Evolutionary conservation across 37 sponge, comb jelly and placozoan species (phyloP).

Genomic region (Hexactinellida sp.): DNA sequence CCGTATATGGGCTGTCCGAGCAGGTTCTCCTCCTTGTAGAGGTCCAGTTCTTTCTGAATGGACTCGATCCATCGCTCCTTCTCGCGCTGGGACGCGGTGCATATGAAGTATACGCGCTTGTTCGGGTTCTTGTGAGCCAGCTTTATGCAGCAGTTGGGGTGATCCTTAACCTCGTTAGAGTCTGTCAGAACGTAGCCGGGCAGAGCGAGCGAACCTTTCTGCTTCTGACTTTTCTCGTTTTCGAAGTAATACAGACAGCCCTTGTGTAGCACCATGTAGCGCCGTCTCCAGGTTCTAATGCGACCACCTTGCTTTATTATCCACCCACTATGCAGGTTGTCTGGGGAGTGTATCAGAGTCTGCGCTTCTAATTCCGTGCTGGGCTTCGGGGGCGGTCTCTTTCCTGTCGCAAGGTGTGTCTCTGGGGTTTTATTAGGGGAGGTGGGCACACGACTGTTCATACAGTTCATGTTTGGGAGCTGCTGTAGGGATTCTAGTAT

Average conservation of each 20-base stretch:
- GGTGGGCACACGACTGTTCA: background rate
- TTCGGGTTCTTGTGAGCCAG: background rate
- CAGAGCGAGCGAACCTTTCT: constrained; percentile 52
- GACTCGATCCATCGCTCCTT: background rate
- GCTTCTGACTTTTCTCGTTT: constrained; percentile 35
- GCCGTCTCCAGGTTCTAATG: constrained; percentile 32
- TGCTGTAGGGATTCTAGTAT: background rate
- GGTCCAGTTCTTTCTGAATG: background rate
- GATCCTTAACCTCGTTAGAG: background rate
- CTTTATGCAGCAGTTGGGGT: background rate
- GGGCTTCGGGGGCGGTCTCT: background rate
- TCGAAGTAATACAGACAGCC: constrained; percentile 70
- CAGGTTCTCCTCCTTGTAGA: background rate
- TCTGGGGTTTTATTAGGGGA: background rate
- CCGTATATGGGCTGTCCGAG: background rate
- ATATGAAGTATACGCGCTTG: background rate
- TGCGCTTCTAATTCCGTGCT: background rate
- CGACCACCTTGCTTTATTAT: constrained; percentile 8
- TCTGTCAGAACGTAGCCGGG: constrained; percentile 29
- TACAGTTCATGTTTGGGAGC: background rate
- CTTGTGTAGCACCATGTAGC: constrained; percentile 50
- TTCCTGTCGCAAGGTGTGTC: background rate
- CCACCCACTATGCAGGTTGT: background rate
- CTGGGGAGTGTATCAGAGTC: background rate
- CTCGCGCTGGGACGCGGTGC: background rate